These are phyloP conservation scores for Mergus octosetaceus DNA, from an alignment of 2,797 vertebrate species.

Conservation along the genomic window DNA sequence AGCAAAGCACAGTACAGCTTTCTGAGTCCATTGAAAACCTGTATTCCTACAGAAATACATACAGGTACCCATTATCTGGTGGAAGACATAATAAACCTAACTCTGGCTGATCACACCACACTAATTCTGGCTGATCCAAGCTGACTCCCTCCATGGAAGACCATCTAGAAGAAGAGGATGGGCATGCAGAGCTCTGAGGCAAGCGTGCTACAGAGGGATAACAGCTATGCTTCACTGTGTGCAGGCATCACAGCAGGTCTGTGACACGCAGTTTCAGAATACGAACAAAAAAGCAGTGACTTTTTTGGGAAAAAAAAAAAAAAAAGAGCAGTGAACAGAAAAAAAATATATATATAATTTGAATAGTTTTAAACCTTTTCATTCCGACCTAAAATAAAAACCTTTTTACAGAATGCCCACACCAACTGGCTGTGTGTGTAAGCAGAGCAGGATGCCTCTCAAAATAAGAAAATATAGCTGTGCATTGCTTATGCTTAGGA, in stretches of 20 bases:
- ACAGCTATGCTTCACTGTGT: not conserved
- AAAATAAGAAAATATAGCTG: not conserved
- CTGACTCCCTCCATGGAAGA: not conserved
- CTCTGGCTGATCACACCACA: not conserved
- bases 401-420: not conserved
- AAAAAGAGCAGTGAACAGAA: not conserved
- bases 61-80: not conserved
- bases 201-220: not conserved
- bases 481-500: not conserved
- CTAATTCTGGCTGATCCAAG: not conserved
- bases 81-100: not conserved
- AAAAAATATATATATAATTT: fast-evolving
- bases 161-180: not conserved
- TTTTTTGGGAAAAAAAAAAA: not conserved
- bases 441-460: not conserved
- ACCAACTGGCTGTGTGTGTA: not conserved
- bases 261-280: not conserved
- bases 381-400: not conserved
- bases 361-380: not conserved
- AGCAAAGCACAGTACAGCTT: not conserved
- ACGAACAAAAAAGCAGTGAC: not conserved
- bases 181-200: not conserved
- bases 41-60: not conserved
- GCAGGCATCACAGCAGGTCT: not conserved
- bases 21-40: not conserved